Conservation (phyloP, 1,140 invertebrate species). For the Brachionus koreanus region DNA sequence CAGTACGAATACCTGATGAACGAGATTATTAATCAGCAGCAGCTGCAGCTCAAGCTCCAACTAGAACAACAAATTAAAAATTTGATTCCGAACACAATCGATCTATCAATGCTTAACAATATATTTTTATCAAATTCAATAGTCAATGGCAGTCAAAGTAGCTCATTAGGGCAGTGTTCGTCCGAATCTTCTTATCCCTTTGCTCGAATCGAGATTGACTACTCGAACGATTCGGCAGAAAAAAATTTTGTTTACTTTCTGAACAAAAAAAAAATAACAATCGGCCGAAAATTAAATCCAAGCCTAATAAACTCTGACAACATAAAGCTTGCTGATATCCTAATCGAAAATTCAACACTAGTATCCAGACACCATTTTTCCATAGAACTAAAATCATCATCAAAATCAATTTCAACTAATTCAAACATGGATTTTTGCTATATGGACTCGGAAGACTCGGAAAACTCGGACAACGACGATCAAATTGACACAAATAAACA, state of each 20-base stretch:
- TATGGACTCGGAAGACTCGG: not conserved
- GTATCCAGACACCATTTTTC: conserved; percentile 34
- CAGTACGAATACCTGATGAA: conserved; percentile 9
- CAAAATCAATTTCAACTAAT: not conserved
- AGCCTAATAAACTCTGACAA: not conserved
- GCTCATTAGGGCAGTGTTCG: not conserved
- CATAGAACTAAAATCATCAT: not conserved
- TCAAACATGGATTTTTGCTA: not conserved
- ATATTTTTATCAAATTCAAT: not conserved
- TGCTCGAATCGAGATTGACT: not conserved
- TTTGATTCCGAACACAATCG: not conserved
- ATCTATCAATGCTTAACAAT: not conserved
- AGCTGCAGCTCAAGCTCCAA: conserved; percentile 11
- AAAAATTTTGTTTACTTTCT: conserved; percentile 30
- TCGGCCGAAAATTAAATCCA: not conserved
- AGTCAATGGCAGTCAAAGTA: not conserved
- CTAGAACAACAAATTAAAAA: conserved; percentile 6
- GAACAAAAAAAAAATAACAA: conserved; percentile 27
- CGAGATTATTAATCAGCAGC: conserved; percentile 22
- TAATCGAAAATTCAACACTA: conserved; percentile 38
- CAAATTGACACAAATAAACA: not conserved
- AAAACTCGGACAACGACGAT: not conserved
- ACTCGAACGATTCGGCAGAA: not conserved
- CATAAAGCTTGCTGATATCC: conserved; percentile 1
- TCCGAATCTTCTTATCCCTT: not conserved